A percentile compares a stretch with the other conserved stretches of the same genome.
Evolutionary conservation across 2,888 invertebrate genomes (phyloP).

Genomic region (Agriopis marginaria): DNA sequence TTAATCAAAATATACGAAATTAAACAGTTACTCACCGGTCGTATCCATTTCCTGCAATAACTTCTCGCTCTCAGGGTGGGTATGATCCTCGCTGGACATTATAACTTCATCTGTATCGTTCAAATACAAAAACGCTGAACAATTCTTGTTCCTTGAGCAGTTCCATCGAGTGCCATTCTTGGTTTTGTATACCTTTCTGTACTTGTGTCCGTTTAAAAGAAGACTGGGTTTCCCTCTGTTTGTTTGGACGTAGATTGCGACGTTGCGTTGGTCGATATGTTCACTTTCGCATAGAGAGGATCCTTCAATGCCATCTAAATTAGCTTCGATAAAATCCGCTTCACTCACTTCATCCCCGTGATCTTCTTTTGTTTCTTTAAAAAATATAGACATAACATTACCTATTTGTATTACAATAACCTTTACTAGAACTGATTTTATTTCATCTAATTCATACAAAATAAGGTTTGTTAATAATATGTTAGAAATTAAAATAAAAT

Average conservation of each 20-base stretch:
- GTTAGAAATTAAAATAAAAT: not conserved
- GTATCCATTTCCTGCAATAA: slow-evolving; percentile 50
- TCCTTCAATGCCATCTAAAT: slow-evolving; percentile 40
- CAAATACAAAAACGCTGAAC: slow-evolving; percentile 66
- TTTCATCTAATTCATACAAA: not conserved
- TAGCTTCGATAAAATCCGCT: slow-evolving; percentile 41
- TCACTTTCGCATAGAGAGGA: slow-evolving; percentile 31
- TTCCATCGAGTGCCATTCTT: slow-evolving; percentile 69
- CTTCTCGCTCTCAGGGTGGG: slow-evolving; percentile 52
- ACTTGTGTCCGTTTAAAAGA: slow-evolving; percentile 67
- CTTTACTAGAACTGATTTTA: not conserved
- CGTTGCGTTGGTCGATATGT: slow-evolving; percentile 39
- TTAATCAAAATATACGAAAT: not conserved
- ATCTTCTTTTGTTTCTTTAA: slow-evolving; percentile 12
- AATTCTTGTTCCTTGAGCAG: slow-evolving; percentile 66
- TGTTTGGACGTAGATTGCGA: slow-evolving; percentile 65
- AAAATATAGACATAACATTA: not conserved
- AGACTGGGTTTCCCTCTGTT: slow-evolving; percentile 65
- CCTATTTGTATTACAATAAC: not conserved
- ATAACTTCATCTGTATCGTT: slow-evolving; percentile 69
- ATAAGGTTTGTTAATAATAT: not conserved
- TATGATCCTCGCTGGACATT: slow-evolving; percentile 61
- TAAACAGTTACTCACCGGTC: slow-evolving; percentile 51
- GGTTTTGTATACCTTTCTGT: slow-evolving; percentile 64
- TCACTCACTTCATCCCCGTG: slow-evolving; percentile 34